Conservation (phyloP, 2,113 vertebrate species). For the Pelmatolapia mariae region DNA sequence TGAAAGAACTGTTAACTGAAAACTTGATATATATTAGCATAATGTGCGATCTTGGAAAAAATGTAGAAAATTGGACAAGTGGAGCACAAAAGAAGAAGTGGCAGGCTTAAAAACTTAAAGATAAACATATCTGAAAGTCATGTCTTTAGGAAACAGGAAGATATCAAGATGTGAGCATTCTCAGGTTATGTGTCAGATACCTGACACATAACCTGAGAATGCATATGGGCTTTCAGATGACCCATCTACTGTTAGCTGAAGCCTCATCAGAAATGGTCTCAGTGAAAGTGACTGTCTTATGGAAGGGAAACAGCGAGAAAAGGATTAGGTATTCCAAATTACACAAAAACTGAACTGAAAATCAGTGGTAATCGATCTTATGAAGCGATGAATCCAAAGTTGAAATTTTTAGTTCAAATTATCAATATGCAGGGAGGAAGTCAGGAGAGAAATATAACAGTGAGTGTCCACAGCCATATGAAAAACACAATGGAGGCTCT, state of each 20-base stretch:
- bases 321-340: neutral
- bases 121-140: neutral
- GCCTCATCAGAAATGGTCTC: neutral
- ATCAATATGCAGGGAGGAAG: neutral
- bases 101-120: neutral
- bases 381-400: neutral
- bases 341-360: neutral
- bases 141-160: neutral
- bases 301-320: neutral
- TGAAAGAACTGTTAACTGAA: neutral
- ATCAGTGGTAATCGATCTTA: neutral
- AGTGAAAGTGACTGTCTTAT: neutral
- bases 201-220: neutral
- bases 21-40: neutral
- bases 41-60: neutral
- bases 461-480: neutral
- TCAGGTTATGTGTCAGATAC: neutral
- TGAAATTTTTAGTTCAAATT: neutral
- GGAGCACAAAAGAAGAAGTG: neutral
- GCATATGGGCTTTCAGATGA: neutral
- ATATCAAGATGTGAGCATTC: neutral
- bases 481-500: neutral
- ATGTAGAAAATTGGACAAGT: neutral
- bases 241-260: neutral
- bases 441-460: neutral